A percentile compares a stretch with the other conserved stretches of the same genome.
Conservation (phyloP, 2,113 vertebrate species). For the Xiphias gladius region DNA sequence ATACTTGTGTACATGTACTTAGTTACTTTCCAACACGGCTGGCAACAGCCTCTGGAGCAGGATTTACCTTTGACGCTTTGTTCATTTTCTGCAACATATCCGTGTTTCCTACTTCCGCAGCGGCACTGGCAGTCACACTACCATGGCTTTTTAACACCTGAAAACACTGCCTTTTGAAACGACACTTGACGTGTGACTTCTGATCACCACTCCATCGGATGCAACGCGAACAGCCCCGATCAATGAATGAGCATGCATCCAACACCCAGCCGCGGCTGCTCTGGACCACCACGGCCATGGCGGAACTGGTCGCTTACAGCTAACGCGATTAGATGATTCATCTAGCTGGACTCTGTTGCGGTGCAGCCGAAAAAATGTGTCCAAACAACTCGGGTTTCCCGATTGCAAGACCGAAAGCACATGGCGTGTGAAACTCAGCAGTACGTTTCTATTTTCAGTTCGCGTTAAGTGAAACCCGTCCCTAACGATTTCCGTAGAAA, state of each 20-base stretch:
- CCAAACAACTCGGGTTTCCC: accelerated
- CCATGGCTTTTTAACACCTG: constrained; percentile 56
- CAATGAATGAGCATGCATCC: constrained; percentile 87
- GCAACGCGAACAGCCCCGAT: constrained; percentile 72
- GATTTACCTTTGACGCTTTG: constrained; percentile 66
- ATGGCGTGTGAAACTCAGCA: no score
- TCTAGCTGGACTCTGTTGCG: accelerated
- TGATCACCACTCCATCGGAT: neutral
- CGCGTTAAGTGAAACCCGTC: no score
- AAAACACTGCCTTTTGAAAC: constrained; percentile 76
- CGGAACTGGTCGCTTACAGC: neutral
- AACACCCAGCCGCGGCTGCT: constrained; percentile 86
- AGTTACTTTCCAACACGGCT: neutral
- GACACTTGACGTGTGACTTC: constrained; percentile 38
- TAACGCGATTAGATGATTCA: neutral
- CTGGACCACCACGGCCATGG: constrained; percentile 86
- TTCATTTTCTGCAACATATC: constrained; percentile 31
- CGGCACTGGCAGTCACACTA: neutral
- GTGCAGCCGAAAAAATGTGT: accelerated
- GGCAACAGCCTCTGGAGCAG: neutral
- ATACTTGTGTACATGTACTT: no score
- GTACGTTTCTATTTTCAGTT: no score
- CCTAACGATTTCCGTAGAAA: neutral
- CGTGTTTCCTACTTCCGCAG: neutral
- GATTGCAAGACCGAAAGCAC: constrained; percentile 22